Base-by-base conservation (phyloP, 1,140 invertebrate species). In the Drosophila parvula region DNA sequence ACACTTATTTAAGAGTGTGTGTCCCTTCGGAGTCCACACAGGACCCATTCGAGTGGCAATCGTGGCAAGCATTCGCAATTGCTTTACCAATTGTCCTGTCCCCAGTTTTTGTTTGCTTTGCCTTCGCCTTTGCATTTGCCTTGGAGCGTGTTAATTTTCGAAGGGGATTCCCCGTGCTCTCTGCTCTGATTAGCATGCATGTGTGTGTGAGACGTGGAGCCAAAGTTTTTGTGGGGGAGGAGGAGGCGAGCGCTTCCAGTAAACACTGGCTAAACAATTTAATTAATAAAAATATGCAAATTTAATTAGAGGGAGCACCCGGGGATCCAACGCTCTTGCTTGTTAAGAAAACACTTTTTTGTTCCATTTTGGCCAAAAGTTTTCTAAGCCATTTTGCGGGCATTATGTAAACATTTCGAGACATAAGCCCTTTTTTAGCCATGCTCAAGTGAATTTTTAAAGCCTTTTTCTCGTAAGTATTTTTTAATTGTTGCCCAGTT, bases 261-360 rank as follows among this genome's bases (percentile, higher is more conserved):
- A 86, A 82, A 79, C 79, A 86, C 50, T 74, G 67, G 55, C 59
- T 40, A 74, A 79, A 88, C 84, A 88, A 89, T 88, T 88, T 88
- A 88, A 88, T 88, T 88, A 88, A 83, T 83, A 88, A 83, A 88
- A 88, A 89, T 89, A 89, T 88, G 83, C 77, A 89, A 88, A 88
- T 88, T 88, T 88, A 83, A 88, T 88, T 80, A 88, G 56, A 65
- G 32, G 43, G 16, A 27, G 22, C 36, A 45, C 36, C 28, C 27
- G 41, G 55, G 38, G 18, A 45, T 11, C 32, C 38, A 0, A 16
- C 11, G 18, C 12, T 48, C 11, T 9, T 11, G 68, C 65, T 71
- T 70, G 68, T 59, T 59, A 41, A 14, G 65, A 41, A 41, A 71
- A 58, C 67, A 55, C 41, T 71, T 71, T 22, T 22, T 22, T 22